Conservation (phyloP, 1,140 invertebrate species). For the Listronotus bonariensis region DNA sequence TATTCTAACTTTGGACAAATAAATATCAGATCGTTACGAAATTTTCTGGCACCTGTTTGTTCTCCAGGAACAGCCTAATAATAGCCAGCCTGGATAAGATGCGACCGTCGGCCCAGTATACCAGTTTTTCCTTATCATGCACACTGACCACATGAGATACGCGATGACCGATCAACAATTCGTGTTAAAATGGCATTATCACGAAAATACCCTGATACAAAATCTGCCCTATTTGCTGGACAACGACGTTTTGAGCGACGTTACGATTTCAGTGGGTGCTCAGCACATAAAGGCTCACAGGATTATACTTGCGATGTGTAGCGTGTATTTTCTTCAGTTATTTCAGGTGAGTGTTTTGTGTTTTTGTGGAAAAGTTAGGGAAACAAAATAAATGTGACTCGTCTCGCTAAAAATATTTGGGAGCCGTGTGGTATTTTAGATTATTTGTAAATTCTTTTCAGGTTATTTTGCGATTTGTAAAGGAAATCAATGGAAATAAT, state of each 20-base stretch:
- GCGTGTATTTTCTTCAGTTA: conserved; percentile 88
- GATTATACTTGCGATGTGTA: conserved; percentile 88
- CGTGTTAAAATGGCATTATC: conserved; percentile 78
- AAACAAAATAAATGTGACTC: not conserved
- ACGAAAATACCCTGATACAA: conserved; percentile 79
- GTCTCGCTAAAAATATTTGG: conserved; percentile 1
- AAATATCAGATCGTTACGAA: conserved; percentile 28
- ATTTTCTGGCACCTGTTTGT: conserved; percentile 54
- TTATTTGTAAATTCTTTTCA: not conserved
- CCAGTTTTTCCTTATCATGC: conserved; percentile 46
- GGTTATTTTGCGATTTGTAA: not conserved
- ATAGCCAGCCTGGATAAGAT: conserved; percentile 53
- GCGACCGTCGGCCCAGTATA: conserved; percentile 45
- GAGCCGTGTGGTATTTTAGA: conserved; percentile 1
- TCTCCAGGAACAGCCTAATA: conserved; percentile 52
- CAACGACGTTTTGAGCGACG: conserved; percentile 85
- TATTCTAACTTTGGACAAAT: no score
- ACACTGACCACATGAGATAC: conserved; percentile 34
- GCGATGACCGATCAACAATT: conserved; percentile 66
- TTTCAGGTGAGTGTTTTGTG: conserved; percentile 68
- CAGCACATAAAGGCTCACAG: conserved; percentile 80
- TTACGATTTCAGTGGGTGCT: conserved; percentile 82
- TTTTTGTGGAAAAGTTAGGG: not conserved
- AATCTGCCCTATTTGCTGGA: conserved; percentile 82
- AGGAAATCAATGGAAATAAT: no score